Base-by-base conservation (phyloP, 2,888 invertebrate genomes). In the Ptychoptera albimana region DNA sequence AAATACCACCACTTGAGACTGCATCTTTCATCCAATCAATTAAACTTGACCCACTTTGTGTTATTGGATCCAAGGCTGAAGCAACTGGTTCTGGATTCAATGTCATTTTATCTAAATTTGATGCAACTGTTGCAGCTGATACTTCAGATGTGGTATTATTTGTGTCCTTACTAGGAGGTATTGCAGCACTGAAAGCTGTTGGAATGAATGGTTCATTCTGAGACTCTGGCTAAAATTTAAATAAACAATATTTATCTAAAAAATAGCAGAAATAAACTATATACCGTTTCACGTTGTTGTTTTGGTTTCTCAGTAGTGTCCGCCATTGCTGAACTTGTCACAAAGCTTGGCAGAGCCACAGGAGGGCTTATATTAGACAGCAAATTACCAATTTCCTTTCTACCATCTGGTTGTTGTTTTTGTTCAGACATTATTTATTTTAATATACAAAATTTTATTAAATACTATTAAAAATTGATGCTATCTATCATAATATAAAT, bases 21-120 rank as follows among this genome's bases (percentile, higher is more conserved):
- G 79, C 79, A 12, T 77, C 79, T 57, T 76, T 78, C 57, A 82
- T 71, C 79, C 82, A 79, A 1, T 43, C 43, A 12, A 45, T 39
- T 5, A 47, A 14, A 37, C 41, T 45, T 4, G 47, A 38, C 3
- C 45, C 40, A 8, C 46, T 39, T 31, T 46, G 44, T n/a, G 46
- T 46, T 29, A 46, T 12, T 13, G 46, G 46, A n/a, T 12, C 23
- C 2, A 46, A 38, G 2, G 42, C 46, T 5, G 41, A 14, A 3
- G 41, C 16, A 8, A 46, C 41, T 14, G 32, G 15, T 15, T n/a
- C 32, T 35, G 36, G 42, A 32, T 35, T n/a, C 2, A 38, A 30
- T 8, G 34, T 30, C 8, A 35, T n/a, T 36, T 42, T 39, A 14
- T 35, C 13, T 3, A 37, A 7, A 2, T 10, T 10, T 2, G 39